phyloP scores from a whole-genome alignment of 2,113 vertebrate genomes.

The Spheniscus mendiculus region DNA sequence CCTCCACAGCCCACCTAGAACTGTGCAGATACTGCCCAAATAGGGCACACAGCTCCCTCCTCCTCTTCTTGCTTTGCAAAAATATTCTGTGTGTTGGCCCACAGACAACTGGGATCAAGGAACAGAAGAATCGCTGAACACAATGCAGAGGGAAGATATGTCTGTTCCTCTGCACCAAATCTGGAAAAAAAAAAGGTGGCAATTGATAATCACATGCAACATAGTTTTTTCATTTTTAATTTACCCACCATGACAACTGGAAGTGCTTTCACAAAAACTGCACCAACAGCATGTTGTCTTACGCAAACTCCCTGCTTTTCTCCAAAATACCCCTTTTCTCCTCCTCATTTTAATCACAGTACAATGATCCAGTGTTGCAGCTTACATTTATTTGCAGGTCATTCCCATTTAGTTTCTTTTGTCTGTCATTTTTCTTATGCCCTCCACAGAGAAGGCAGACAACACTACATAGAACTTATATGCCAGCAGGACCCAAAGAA shows the following conservation, averaged over 20 bases:
- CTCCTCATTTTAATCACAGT: neutral
- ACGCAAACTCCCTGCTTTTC: neutral
- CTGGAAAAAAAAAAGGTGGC: neutral
- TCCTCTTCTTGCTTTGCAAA: neutral
- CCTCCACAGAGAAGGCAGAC: neutral
- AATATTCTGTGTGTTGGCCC: neutral
- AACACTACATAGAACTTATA: neutral
- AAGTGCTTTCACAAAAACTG: neutral
- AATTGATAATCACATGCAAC: neutral
- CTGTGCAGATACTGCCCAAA: neutral
- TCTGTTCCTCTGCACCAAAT: neutral
- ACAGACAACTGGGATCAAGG: neutral
- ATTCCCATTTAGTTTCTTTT: neutral
- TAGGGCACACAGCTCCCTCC: neutral
- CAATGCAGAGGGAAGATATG: neutral
- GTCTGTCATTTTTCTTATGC: neutral
- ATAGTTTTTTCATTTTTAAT: neutral
- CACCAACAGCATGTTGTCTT: neutral
- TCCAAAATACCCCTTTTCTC: neutral
- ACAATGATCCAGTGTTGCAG: neutral
- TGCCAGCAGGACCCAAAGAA: neutral
- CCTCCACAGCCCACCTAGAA: neutral
- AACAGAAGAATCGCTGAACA: neutral
- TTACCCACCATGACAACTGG: neutral
- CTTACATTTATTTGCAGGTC: neutral